Evolutionary conservation across 2,113 vertebrate species (phyloP), one percentile per base, ranked within the genome.

Genomic region (Thomomys bottae): DNA sequence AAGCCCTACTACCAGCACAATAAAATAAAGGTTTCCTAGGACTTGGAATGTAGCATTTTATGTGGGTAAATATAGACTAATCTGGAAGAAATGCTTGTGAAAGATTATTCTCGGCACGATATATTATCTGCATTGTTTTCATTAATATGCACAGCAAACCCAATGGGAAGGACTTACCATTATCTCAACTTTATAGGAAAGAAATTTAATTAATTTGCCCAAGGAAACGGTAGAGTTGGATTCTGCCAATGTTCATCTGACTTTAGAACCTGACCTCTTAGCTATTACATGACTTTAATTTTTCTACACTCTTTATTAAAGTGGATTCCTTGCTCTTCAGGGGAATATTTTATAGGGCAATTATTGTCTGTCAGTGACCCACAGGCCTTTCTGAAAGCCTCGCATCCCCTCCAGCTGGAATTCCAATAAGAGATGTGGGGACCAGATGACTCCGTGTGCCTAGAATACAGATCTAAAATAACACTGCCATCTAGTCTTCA

Each of bases 261-360:
- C 26, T 89, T 85, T 21, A 66, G 61, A 90, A 67, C 10, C 80
- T 88, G 70, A 36, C 79, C 21, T 68, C 26, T 81, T 87, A 36
- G 36, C 63, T 78, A 18, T 30, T 20, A 75, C 17, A n/a, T 10
- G 14, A 40, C 20, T 70, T 59, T 71, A 15, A 42, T 71, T 80
- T 77, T 81, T 89, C 67, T 38, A 20, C 28, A 72, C 24, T 81
- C 32, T 67, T 76, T 93, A 90, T 88, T 87, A 71, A 70, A 57
- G 76, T 45, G 3, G 36, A 88, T 89, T n/a, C 24, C 40, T 67
- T 91, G 24, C 8, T 73, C 21, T 78, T 91, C 20, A 17, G 26
- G 15, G 26, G 26, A 92, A 80, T 83, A 92, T 88, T 88, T 86
- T 83, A 79, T 57, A 95, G 61, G 34, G 6, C 4, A 63, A 10